phyloP scores from a whole-genome alignment of 1,140 invertebrate genomes.

The Tribolium castaneum region DNA sequence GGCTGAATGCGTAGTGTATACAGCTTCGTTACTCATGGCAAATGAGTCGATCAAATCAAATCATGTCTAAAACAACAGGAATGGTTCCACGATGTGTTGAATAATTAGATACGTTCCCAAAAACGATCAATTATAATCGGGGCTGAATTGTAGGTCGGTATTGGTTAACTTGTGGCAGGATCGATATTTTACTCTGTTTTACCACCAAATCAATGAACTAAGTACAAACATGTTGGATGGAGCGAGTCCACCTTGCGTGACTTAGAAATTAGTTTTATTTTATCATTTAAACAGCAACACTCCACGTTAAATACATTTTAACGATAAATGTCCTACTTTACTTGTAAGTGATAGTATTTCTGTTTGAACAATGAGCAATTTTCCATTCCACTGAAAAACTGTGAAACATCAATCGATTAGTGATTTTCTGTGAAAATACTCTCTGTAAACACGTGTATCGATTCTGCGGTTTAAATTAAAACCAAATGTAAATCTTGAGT shows the following conservation, averaged over 20 bases:
- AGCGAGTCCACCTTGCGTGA: conserved; percentile 10
- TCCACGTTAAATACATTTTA: not conserved
- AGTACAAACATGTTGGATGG: not conserved
- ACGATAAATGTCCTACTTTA: not conserved
- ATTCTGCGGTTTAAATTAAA: not conserved
- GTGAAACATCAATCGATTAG: not conserved
- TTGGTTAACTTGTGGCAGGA: conserved; percentile 11
- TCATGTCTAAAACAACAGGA: not conserved
- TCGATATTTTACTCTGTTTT: conserved; percentile 8
- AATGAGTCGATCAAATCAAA: conserved; percentile 6
- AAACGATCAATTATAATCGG: conserved; percentile 18
- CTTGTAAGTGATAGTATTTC: not conserved
- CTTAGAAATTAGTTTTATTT: conserved; percentile 18
- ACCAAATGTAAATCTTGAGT: not conserved
- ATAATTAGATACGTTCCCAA: conserved; percentile 12
- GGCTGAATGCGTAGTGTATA: not conserved
- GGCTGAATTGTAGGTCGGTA: conserved; percentile 3
- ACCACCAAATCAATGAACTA: conserved; percentile 1
- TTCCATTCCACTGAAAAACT: not conserved
- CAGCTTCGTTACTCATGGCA: not conserved
- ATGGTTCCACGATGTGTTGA: not conserved
- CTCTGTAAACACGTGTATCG: not conserved
- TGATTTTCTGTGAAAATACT: not conserved
- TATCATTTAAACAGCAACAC: not conserved
- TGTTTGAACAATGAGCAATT: not conserved